A percentile compares a stretch with the other conserved stretches of the same genome.
phyloP scores from a whole-genome alignment of 2,797 vertebrate genomes.

The Gambusia yucatana region DNA sequence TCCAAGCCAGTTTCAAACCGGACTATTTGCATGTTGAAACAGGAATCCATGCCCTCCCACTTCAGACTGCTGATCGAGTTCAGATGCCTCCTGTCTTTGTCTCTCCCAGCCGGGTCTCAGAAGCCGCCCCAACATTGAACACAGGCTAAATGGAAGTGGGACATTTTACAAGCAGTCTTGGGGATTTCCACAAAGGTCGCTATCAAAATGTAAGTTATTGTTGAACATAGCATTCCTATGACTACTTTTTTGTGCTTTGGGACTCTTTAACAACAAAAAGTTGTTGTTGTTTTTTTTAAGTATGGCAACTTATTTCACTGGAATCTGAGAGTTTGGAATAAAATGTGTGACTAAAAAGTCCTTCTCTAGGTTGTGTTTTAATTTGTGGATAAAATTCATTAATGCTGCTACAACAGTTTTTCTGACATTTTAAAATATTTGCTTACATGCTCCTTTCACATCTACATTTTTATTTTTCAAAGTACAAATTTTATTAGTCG shows the following conservation, averaged over 20 bases:
- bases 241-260: conserved; percentile 16
- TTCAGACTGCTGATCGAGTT: conserved; percentile 73
- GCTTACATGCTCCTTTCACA: conserved; percentile 1
- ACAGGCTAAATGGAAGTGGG: conserved; percentile 38
- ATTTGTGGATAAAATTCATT: neutral
- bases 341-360: neutral
- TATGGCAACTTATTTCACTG: neutral
- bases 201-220: conserved; percentile 74
- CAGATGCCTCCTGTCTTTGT: conserved; percentile 73
- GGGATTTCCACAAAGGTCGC: conserved; percentile 61
- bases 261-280: conserved; percentile 2
- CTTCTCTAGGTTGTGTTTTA: conserved; percentile 9
- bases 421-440: neutral
- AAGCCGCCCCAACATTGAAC: conserved; percentile 32
- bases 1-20: conserved; percentile 74
- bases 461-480: neutral
- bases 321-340: neutral
- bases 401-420: neutral
- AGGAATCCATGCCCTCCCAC: conserved; percentile 85
- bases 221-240: conserved; percentile 11
- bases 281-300: neutral
- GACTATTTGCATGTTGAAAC: conserved; percentile 86
- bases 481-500: neutral
- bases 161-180: conserved; percentile 47
- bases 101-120: conserved; percentile 45